Conservation (phyloP, 2,888 invertebrate genomes). For the Agrotis clavis region DNA sequence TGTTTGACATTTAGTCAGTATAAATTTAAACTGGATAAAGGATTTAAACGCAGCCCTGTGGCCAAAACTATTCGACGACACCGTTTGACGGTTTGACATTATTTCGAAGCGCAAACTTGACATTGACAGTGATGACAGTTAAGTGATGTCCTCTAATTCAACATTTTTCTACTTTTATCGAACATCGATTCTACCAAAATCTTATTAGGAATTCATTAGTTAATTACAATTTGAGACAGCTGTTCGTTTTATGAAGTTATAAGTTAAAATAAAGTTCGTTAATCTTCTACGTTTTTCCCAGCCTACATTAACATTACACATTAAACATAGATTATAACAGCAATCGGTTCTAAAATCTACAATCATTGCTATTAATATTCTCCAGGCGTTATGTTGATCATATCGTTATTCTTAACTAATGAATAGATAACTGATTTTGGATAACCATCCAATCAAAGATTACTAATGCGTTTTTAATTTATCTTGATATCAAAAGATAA, state of each 20-base stretch:
- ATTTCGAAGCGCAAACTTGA: no score
- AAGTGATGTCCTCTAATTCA: background rate
- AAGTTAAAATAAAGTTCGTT: no score
- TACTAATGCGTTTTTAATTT: background rate
- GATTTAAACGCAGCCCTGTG: no score
- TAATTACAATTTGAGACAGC: background rate
- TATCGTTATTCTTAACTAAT: background rate
- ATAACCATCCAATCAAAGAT: background rate
- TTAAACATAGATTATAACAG: background rate
- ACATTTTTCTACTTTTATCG: background rate
- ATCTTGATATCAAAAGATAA: background rate
- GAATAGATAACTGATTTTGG: background rate
- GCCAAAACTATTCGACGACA: no score
- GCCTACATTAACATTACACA: background rate
- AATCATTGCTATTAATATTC: conserved; percentile 24
- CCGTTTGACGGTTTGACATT: background rate
- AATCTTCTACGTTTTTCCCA: no score
- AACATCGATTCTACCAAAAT: background rate
- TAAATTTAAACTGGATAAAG: no score
- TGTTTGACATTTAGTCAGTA: no score
- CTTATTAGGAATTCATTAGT: no score
- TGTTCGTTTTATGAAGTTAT: no score
- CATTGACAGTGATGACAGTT: conserved; percentile 5
- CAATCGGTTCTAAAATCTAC: conserved; percentile 1
- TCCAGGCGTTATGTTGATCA: conserved; percentile 21